Percentiles rank a stretch among this genome's conserved stretches.
These are phyloP conservation scores for Dinomys branickii DNA, from an alignment of 2,113 vertebrate species.

Conservation along the genomic window DNA sequence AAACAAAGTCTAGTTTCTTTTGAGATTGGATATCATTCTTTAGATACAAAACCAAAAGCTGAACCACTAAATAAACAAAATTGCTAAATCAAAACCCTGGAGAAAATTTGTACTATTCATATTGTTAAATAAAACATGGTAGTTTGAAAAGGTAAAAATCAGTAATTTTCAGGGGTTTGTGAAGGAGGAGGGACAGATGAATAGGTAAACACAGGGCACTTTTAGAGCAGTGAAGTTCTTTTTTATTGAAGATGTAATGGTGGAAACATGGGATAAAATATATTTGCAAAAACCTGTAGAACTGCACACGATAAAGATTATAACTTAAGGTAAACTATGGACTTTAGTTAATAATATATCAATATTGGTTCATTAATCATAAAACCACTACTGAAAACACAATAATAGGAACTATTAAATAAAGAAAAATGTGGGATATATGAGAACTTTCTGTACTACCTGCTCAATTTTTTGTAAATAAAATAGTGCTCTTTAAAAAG, in stretches of 20 bases:
- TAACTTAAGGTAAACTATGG: not conserved
- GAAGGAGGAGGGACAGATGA: not conserved
- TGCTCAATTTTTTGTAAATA: not conserved
- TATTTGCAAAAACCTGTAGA: not conserved
- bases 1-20: not conserved
- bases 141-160: not conserved
- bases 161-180: not conserved
- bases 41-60: not conserved
- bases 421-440: not conserved
- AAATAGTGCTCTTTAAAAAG: not conserved
- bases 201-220: not conserved
- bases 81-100: not conserved
- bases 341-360: not conserved
- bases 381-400: not conserved
- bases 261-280: not conserved
- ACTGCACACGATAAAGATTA: not conserved
- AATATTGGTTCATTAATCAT: not conserved
- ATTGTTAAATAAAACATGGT: not conserved
- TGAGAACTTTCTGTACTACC: not conserved
- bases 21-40: not conserved
- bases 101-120: not conserved
- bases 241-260: not conserved
- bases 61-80: conserved; percentile 15
- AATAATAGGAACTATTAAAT: not conserved
- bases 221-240: not conserved